Base-by-base conservation (phyloP, 2,113 vertebrate genomes). In the Tichodroma muraria region DNA sequence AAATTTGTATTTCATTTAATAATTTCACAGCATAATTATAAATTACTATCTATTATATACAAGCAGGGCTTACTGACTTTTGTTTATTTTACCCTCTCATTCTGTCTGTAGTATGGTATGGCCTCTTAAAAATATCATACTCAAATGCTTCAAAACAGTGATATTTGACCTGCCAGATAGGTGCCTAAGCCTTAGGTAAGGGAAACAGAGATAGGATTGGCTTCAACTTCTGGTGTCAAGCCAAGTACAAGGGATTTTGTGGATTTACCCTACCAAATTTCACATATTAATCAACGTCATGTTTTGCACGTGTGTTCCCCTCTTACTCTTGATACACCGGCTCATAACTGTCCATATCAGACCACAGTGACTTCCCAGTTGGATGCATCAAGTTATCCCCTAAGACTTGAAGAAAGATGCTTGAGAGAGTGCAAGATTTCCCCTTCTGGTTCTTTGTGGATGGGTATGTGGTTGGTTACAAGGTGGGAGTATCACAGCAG, bases 21-120 rank as follows among this genome's bases (percentile, higher is more conserved):
- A 54, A 89, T 84, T 89, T 85, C 47, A 93, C 44, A 80, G 79
- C 40, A 40, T 61, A 91, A 65, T 53, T 94, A 77, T 83, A 95
- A 94, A 89, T 96, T 45, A 66, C 91, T 84, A 50, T 33, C 37
- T 72, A 22, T 25, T 88, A 45, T 63, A 82, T 71, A 70, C 61
- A 89, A 96, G 82, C 59, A 96, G 89, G 93, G 28, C 50, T 71
- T 69, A 33, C 57, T 90, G 71, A 60, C n/a, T 94, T 92, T 82
- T 86, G 40, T 75, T 94, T 87, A 80, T 68, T 73, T 52, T 92
- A 68, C 60, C 33, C 11, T 22, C 4, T 78, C 65, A 70, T 31
- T 44, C 78, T 93, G 20, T 79, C 21, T 78, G 8, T 81, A 63
- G 65, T 59, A 80, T 85, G 33, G 24, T 65, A 69, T 54, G 24